Evolutionary conservation across 2,888 invertebrate species (phyloP).

Genomic region (Tolmerus cingulatus): DNA sequence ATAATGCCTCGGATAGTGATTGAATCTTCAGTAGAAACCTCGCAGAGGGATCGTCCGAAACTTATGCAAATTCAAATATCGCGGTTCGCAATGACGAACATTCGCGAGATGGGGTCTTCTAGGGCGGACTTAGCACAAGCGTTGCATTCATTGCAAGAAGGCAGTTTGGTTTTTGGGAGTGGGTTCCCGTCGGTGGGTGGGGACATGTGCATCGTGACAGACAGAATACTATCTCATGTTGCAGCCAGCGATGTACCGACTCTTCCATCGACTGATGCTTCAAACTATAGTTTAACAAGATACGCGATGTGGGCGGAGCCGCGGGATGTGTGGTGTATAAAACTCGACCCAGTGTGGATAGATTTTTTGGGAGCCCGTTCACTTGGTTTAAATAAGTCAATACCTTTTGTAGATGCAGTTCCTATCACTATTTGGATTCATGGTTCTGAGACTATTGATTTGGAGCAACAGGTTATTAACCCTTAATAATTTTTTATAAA

Average conservation of each 20-base stretch:
- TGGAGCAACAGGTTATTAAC: background rate
- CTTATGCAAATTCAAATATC: slow-evolving; percentile 73
- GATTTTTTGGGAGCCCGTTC: slow-evolving; percentile 89
- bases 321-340: slow-evolving; percentile 88
- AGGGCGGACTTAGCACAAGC: slow-evolving; percentile 82
- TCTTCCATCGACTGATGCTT: slow-evolving; percentile 55
- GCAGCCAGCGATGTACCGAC: slow-evolving; percentile 64
- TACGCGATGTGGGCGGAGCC: slow-evolving; percentile 81
- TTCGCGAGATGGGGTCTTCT: slow-evolving; percentile 68
- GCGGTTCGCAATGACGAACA: slow-evolving; percentile 73
- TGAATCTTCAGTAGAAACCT: slow-evolving; percentile 78
- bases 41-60: slow-evolving; percentile 86
- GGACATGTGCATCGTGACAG: slow-evolving; percentile 80
- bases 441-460: background rate
- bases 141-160: slow-evolving; percentile 78
- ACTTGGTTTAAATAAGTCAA: slow-evolving; percentile 74
- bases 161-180: slow-evolving; percentile 76
- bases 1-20: slow-evolving; percentile 81
- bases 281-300: slow-evolving; percentile 59
- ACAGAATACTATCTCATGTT: slow-evolving; percentile 82
- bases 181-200: slow-evolving; percentile 76
- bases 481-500: background rate
- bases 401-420: slow-evolving; percentile 84
- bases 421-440: slow-evolving; percentile 85
- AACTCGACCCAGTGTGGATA: slow-evolving; percentile 90